Evolutionary conservation across 2,113 vertebrate species (phyloP).

Genomic region (Cyprinus carpio): DNA sequence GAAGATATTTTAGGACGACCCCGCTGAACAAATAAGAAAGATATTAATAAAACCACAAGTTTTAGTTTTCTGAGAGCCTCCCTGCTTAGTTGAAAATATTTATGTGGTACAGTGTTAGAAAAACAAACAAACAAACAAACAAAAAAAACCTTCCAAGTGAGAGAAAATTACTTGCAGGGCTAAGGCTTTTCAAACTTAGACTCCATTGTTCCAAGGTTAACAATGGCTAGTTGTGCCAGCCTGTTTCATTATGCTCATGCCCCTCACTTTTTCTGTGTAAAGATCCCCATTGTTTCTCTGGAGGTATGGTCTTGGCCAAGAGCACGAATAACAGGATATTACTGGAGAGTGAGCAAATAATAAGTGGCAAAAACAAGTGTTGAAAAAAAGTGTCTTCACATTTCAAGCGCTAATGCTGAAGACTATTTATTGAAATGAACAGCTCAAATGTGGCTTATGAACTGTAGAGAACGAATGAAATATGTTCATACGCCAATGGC

Average conservation of each 20-base stretch:
- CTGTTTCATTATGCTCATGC: constrained; percentile 39
- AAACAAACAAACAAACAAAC: too few species aligned
- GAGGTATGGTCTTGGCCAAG: constrained; percentile 42
- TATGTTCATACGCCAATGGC: background rate
- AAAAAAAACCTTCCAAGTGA: background rate
- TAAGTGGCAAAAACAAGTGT: background rate
- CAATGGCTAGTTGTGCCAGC: constrained; percentile 34
- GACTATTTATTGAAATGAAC: background rate
- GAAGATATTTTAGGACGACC: background rate
- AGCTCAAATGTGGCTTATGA: background rate
- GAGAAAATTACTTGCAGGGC: constrained; percentile 37
- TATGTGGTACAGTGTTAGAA: background rate
- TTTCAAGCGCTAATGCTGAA: background rate
- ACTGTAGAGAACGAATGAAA: background rate
- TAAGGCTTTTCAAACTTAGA: constrained; percentile 36
- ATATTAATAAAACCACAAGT: background rate
- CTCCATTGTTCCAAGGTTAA: constrained; percentile 27
- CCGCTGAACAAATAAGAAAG: background rate
- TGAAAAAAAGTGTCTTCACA: background rate
- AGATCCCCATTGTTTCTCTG: constrained; percentile 9
- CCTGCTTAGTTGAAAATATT: background rate
- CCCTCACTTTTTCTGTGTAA: constrained; percentile 14
- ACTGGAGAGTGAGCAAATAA: constrained; percentile 1
- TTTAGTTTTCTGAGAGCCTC: background rate
- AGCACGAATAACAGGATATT: background rate